Percentiles rank a stretch among this genome's conserved stretches.
Evolutionary conservation across 2,797 vertebrate species (phyloP).

Genomic region (Ctenopoma multispine): DNA sequence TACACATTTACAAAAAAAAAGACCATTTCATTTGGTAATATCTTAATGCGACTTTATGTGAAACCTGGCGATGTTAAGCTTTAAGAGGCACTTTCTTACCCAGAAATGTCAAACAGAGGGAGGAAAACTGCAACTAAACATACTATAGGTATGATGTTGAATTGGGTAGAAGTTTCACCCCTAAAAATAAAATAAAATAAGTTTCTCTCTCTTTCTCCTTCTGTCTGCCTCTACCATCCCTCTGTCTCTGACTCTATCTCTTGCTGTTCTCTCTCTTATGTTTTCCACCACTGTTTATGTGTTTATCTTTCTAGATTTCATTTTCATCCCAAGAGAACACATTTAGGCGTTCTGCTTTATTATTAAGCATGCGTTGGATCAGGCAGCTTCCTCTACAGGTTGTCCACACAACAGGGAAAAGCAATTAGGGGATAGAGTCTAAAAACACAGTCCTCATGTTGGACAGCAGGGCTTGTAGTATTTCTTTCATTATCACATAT

Average conservation of each 20-base stretch:
- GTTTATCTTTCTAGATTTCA: conserved; percentile 47
- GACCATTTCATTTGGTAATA: conserved; percentile 62
- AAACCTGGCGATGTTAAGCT: conserved; percentile 70
- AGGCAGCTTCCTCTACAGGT: conserved; percentile 23
- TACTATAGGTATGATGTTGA: conserved; percentile 64
- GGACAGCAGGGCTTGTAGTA: conserved; percentile 16
- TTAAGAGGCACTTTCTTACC: conserved; percentile 77
- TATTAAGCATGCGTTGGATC: conserved; percentile 29
- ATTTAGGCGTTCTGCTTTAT: conserved; percentile 60
- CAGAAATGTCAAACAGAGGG: conserved; percentile 79
- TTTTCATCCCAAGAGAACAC: conserved; percentile 42
- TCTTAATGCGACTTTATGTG: conserved; percentile 80
- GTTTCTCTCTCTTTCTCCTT: conserved; percentile 46
- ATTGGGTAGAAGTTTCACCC: conserved; percentile 64
- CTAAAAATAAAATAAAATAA: conserved; percentile 60
- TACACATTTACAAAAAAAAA: conserved; percentile 56
- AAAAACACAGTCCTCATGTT: conserved; percentile 29
- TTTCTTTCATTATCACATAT: conserved; percentile 60
- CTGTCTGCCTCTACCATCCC: conserved; percentile 10
- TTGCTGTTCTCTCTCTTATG: conserved; percentile 22
- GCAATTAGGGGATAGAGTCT: conserved; percentile 21
- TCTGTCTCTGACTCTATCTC: conserved; percentile 20
- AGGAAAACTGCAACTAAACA: conserved; percentile 71
- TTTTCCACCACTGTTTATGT: conserved; percentile 8
- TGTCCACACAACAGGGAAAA: conserved; percentile 28